Percentiles rank a stretch among this genome's conserved stretches.
These are phyloP conservation scores for Bubo bubo DNA, from an alignment of 2,113 vertebrate genomes.

Conservation along the genomic window DNA sequence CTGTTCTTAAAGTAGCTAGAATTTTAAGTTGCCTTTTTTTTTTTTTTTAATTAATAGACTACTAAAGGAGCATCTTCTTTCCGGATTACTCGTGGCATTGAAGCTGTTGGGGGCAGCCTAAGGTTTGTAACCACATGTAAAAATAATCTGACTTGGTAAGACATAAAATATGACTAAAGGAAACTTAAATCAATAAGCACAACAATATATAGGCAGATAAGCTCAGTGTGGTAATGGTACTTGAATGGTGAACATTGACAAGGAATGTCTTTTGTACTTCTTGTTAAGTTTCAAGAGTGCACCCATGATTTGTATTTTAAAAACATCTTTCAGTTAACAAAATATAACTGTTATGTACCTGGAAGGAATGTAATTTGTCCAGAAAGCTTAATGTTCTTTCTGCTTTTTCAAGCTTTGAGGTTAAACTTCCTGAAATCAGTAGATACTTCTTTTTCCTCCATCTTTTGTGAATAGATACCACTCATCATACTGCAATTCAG, in stretches of 20 bases:
- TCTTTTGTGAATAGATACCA: neutral
- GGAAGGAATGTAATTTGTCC: neutral
- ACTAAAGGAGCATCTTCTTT: conserved; percentile 97
- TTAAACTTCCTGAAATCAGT: neutral
- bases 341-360: neutral
- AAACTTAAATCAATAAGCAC: neutral
- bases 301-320: neutral
- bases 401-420: neutral
- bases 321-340: neutral
- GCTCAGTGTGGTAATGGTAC: neutral
- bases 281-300: neutral
- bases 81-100: conserved; percentile 90
- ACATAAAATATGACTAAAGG: neutral
- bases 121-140: conserved; percentile 79
- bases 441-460: neutral
- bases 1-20: neutral
- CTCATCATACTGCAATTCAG: neutral
- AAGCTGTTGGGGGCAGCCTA: conserved; percentile 90
- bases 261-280: neutral
- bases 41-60: conserved; percentile 75
- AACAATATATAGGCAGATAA: neutral
- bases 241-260: neutral
- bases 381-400: neutral
- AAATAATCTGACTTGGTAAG: neutral
- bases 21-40: neutral